Percentiles rank a stretch among this genome's conserved stretches.
These are phyloP conservation scores for Heliothis peltigera DNA, from an alignment of 2,888 invertebrate genomes.

Conservation along the genomic window DNA sequence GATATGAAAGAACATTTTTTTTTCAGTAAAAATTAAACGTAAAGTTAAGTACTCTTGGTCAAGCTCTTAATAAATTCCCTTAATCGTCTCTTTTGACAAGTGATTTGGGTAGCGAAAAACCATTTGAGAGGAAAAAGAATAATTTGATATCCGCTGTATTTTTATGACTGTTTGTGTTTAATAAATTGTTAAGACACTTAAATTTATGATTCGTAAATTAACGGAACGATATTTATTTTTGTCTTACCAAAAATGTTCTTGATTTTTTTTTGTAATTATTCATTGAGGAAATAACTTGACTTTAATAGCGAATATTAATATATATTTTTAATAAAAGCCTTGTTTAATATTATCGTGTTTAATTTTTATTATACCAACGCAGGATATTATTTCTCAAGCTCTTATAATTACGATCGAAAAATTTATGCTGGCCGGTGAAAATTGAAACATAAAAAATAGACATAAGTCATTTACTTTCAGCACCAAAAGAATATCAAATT, in stretches of 20 bases:
- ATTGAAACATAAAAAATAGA: background rate
- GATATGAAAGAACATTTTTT: background rate
- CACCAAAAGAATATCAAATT: background rate
- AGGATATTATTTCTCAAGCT: too few species aligned
- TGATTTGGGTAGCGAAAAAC: constrained; percentile 26
- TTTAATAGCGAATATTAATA: too few species aligned
- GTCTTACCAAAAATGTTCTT: too few species aligned
- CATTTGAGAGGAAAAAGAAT: constrained; percentile 11
- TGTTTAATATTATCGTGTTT: too few species aligned
- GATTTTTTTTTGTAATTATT: too few species aligned
- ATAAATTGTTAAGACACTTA: background rate
- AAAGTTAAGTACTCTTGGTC: background rate
- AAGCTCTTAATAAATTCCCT: constrained; percentile 33
- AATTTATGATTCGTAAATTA: background rate
- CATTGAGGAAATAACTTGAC: too few species aligned
- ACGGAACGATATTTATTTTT: background rate
- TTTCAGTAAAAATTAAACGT: constrained; percentile 4
- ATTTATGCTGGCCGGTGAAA: background rate
- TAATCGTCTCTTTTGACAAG: constrained; percentile 27
- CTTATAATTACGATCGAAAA: background rate
- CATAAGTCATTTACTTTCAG: background rate
- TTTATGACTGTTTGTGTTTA: constrained; percentile 27
- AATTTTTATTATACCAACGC: too few species aligned
- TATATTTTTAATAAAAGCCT: too few species aligned
- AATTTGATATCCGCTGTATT: constrained; percentile 16